Conservation (phyloP, 2,888 invertebrate genomes). For the Hartigia nigra region DNA sequence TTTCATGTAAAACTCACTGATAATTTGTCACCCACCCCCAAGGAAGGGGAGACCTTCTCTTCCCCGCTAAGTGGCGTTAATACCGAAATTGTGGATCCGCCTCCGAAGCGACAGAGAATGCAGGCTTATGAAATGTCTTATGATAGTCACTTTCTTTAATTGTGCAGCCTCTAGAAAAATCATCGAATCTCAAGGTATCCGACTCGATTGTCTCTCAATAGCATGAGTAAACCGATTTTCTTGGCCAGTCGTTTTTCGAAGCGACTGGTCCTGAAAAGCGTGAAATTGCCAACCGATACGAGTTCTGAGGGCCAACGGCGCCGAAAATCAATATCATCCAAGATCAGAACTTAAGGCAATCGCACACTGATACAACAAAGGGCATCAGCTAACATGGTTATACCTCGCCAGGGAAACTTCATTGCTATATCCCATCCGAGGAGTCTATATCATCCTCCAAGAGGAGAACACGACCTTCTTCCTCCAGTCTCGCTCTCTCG, state of each 20-base stretch:
- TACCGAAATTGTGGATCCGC: no score
- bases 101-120: not conserved
- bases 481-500: constrained; percentile 21
- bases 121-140: not conserved
- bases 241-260: not conserved
- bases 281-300: not conserved
- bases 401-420: constrained; percentile 53
- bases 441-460: constrained; percentile 40
- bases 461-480: not conserved
- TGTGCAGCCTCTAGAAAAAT: not conserved
- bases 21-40: not conserved
- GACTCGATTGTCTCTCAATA: not conserved
- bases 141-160: not conserved
- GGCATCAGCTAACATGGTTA: constrained; percentile 56
- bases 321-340: constrained; percentile 46
- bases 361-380: constrained; percentile 58
- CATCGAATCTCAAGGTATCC: not conserved
- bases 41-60: no score
- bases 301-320: not conserved
- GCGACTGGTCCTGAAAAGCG: not conserved
- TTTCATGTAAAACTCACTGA: not conserved
- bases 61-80: not conserved
- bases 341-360: constrained; percentile 58
- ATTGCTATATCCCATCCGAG: constrained; percentile 53
- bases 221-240: not conserved